Base-by-base conservation (phyloP, 2,113 vertebrate species). In the Nematolebias whitei region DNA sequence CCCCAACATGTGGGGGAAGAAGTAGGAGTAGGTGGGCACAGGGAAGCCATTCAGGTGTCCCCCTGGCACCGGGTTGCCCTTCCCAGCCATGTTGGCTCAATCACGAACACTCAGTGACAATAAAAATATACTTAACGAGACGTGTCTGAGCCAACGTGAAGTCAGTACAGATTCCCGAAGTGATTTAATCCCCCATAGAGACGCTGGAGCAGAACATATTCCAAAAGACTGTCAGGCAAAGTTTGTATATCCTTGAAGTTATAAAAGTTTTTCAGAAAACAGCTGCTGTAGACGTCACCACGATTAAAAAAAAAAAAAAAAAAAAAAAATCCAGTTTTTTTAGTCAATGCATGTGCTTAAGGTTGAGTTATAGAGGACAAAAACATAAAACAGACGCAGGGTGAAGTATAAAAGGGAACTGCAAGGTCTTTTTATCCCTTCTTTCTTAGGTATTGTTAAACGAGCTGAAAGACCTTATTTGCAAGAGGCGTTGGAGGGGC, bases 1-100 rank as follows among this genome's bases (percentile, higher is more conserved):
- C 50, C 97, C 96, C 68, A 99, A 74, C 94, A 98, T 94, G 71
- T 96, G 96, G 0, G 96, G 96, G 81, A 98, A 98, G 91, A 98
- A 99, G 91, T 97, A 98, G 87, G 96, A 95, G 52, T 98, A 99
- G 84, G 95, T 95, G 76, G 95, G 94, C 89, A 98, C 93, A 0
- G 96, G 95, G 89, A 98, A 99, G 61, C 95, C 93, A 23, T 93
- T 95, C 70, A 98, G 93, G 91, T 96, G 96, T 39, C 95, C 93
- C 76, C 94, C 81, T 39, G 80, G 87, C 66, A 89, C 90, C 76
- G 94, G 95, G 90, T 96, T 96, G 86, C 96, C 96, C 93, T 98
- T 98, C 90, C 96, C 96, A 76, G 97, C 95, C 97, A 99, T 99
- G 85, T 78, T 63, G 74, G 76, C 83, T 68, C 73, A 82, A 89